Percentiles rank a stretch among this genome's conserved stretches.
These are phyloP conservation scores for Phyllotreta cruciferae DNA, from an alignment of 2,888 invertebrate genomes.

Conservation along the genomic window DNA sequence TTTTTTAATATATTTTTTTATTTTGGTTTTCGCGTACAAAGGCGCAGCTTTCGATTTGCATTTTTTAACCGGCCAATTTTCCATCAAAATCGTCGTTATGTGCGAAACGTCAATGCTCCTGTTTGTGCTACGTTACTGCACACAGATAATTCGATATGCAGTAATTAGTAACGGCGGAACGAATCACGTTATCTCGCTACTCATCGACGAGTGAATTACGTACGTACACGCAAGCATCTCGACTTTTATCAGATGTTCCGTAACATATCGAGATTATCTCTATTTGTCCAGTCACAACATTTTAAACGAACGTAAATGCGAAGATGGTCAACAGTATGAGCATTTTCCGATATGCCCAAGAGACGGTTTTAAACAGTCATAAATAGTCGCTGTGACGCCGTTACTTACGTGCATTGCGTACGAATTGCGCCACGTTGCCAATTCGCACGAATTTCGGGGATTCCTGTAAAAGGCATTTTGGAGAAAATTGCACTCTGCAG, in stretches of 20 bases:
- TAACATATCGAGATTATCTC: conserved; percentile 25
- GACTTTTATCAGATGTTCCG: conserved; percentile 27
- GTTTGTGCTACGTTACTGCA: too few species aligned
- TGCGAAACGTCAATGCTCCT: not conserved
- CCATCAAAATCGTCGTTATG: not conserved
- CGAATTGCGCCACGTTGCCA: conserved; percentile 22
- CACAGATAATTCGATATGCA: not conserved
- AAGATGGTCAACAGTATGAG: conserved; percentile 25
- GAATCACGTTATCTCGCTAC: not conserved
- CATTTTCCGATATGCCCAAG: conserved; percentile 14
- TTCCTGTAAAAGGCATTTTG: too few species aligned
- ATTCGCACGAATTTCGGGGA: not conserved
- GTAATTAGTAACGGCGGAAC: conserved; percentile 2
- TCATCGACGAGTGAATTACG: not conserved
- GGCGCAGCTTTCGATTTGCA: not conserved
- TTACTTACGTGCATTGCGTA: conserved; percentile 22
- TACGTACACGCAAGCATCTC: conserved; percentile 10
- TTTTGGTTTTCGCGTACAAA: not conserved
- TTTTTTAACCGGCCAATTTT: not conserved
- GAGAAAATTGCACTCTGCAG: too few species aligned
- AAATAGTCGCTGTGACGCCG: conserved; percentile 22
- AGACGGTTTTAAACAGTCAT: conserved; percentile 12
- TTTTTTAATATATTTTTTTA: conserved; percentile 5
- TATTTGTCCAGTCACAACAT: conserved; percentile 30
- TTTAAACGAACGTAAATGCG: conserved; percentile 9